Conservation (phyloP, 2,113 vertebrate species). For the Plecotus auritus region DNA sequence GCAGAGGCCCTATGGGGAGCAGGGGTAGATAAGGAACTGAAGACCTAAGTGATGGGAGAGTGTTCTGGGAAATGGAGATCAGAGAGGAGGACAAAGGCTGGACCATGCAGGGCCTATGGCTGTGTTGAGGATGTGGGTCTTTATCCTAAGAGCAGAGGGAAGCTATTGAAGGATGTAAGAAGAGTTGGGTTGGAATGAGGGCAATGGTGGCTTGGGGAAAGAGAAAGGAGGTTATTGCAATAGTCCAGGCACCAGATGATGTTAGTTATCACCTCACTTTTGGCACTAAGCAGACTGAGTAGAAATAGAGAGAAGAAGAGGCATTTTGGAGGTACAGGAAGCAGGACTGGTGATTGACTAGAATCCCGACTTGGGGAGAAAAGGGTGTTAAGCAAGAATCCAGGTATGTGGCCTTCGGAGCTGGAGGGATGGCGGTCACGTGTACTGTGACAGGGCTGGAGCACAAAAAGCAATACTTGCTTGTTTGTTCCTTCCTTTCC, state of each 20-base stretch:
- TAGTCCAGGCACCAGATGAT: not conserved
- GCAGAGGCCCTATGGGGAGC: not conserved
- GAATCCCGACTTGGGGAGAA: not conserved
- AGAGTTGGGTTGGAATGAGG: not conserved
- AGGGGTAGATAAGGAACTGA: not conserved
- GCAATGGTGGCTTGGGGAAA: not conserved
- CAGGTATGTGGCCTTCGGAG: not conserved
- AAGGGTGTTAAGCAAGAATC: not conserved
- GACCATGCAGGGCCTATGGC: not conserved
- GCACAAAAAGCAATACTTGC: not conserved
- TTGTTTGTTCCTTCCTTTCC: not conserved
- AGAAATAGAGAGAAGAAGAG: not conserved
- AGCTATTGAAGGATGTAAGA: not conserved
- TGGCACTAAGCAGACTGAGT: not conserved
- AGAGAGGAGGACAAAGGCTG: not conserved
- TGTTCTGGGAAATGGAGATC: not conserved
- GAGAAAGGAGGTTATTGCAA: not conserved
- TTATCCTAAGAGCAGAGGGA: not conserved
- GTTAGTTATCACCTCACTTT: not conserved
- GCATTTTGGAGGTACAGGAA: not conserved
- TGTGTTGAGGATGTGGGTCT: not conserved
- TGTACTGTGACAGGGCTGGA: not conserved
- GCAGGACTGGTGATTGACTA: not conserved
- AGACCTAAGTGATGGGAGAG: not conserved
- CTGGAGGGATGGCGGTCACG: not conserved